These are phyloP conservation scores for Geophilus truncorum DNA, from an alignment of 2,888 invertebrate species.

Conservation along the genomic window DNA sequence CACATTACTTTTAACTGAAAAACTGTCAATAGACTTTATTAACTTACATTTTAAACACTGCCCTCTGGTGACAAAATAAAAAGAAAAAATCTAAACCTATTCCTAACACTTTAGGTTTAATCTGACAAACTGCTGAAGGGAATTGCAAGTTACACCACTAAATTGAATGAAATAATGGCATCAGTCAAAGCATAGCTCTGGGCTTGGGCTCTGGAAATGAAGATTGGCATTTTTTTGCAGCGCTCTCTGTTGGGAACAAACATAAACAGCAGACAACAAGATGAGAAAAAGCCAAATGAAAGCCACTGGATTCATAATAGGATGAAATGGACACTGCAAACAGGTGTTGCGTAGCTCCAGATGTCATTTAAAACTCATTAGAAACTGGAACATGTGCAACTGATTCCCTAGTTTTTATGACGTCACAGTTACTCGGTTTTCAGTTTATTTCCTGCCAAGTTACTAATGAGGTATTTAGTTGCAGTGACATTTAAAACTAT, in stretches of 20 bases:
- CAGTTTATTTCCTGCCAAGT: not conserved
- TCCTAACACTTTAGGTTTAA: too few relatives aligned
- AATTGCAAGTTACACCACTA: too few relatives aligned
- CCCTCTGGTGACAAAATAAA: too few relatives aligned
- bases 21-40: too few relatives aligned
- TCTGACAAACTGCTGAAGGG: too few relatives aligned
- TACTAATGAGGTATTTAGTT: not conserved
- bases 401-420: not conserved
- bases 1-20: too few relatives aligned
- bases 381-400: not conserved
- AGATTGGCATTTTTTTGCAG: not conserved
- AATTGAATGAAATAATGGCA: not conserved
- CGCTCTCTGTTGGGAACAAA: too few relatives aligned
- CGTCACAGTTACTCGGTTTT: not conserved
- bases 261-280: not conserved
- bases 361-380: not conserved
- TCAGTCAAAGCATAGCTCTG: not conserved
- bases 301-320: not conserved
- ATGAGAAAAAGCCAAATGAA: not conserved
- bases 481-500: not conserved
- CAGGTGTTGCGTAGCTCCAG: not conserved
- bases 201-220: not conserved
- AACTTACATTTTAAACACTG: too few relatives aligned
- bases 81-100: too few relatives aligned
- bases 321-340: not conserved